These are phyloP conservation scores for Psophia crepitans DNA, from an alignment of 2,113 vertebrate genomes.

Conservation along the genomic window DNA sequence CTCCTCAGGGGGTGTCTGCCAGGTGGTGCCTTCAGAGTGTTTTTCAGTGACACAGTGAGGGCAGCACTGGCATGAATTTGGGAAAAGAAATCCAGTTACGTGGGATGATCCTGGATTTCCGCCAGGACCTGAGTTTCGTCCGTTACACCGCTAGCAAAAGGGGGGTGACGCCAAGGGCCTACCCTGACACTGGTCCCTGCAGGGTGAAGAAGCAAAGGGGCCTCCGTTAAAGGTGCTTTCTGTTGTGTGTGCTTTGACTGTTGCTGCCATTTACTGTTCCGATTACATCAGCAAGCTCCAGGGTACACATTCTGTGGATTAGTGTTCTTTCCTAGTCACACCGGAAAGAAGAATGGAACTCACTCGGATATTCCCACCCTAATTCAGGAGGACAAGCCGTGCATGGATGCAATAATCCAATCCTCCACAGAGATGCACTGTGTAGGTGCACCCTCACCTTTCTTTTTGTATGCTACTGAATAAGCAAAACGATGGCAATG, in stretches of 20 bases:
- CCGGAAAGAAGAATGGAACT: not conserved
- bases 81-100: fast-evolving
- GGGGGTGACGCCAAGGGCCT: not conserved
- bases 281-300: not conserved
- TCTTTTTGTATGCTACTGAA: not conserved
- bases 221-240: not conserved
- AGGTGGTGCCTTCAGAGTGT: fast-evolving
- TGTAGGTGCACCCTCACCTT: not conserved
- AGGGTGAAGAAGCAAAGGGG: not conserved
- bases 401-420: fast-evolving
- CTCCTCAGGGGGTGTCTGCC: not conserved
- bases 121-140: fast-evolving
- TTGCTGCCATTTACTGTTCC: fast-evolving
- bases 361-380: not conserved
- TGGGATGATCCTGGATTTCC: not conserved
- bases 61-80: fast-evolving
- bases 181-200: fast-evolving
- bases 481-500: not conserved
- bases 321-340: not conserved
- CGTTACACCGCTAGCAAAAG: fast-evolving
- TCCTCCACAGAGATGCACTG: not conserved
- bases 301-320: not conserved
- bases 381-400: not conserved
- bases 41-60: not conserved
- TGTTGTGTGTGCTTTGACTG: not conserved